Evolutionary conservation across 2,888 invertebrate genomes (phyloP), one percentile per base, ranked within the genome.

Genomic region (Iselma pallidipennis): DNA sequence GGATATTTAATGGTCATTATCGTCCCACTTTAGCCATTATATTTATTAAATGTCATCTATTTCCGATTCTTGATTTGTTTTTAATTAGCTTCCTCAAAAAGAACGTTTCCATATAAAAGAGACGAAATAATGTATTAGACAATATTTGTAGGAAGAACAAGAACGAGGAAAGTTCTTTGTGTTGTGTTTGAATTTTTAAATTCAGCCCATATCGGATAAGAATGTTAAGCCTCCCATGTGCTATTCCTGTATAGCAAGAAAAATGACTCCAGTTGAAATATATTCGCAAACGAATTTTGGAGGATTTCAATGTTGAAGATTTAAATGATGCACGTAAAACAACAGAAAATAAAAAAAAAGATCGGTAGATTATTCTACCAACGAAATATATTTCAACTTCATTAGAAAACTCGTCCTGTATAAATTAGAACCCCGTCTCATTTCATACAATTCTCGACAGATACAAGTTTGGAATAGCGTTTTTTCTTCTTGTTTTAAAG

Each of bases 401-500:
- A 37, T 37, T 37, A 37, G 16, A 37, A 37, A 16, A 6, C 6
- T 16, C 16, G 16, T 9, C 1, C n/a, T 29, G 26, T 54, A 48
- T 54, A 59, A 59, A 59, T 59, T 59, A 33, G 53, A 33, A 33
- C 2, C 37, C 12, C 42, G 25, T 23, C 16, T 48, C 45, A 52
- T 58, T 52, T 48, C 21, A 31, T 51, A 21, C 50, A 49, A 48
- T 29, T 51, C 25, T 28, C 33, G 14, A 49, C 29, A 7, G 19
- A 29, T 51, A 14, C 26, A 31, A 51, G 12, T 42, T 25, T 29
- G 37, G 14, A 56, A 56, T 23, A 56, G n/a, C n/a, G n/a, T n/a
- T n/a, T n/a, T n/a, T n/a, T 28, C 26, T 51, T 57, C 37, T 16
- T 16, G 4, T 31, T 12, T 33, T 33, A 4, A 4, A 1, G 1